Evolutionary conservation across 2,797 vertebrate genomes (phyloP), one percentile per base, ranked within the genome.

Genomic region (Poecilia wingei): DNA sequence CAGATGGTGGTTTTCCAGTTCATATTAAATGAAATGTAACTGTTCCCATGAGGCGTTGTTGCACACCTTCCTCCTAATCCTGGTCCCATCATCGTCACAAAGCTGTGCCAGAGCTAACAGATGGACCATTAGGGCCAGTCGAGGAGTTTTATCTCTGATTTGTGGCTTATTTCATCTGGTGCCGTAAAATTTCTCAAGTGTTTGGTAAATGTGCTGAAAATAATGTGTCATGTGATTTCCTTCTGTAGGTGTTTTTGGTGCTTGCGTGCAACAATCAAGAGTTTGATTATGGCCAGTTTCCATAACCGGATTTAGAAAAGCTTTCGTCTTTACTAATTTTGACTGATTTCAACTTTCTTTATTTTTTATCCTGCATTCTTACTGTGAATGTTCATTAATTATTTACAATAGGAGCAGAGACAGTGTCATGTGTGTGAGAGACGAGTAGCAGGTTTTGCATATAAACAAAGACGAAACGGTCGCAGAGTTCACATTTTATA

Each of bases 1-100:
- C 93, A 91, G 90, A 92, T 88, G 92, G 93, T 92, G 90, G 86
- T 93, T 94, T 94, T 92, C 86, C 87, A 91, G 85, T 92, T 93
- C 79, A 84, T 91, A 91, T 94, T 86, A 89, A 89, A 94, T 90
- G 86, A 86, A 94, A 92, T 87, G 82, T 89, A 94, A 92, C 89
- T 84, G 83, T 85, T 92, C 92, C 92, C 91, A 72, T 61, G 88
- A 69, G 31, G 57, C 46, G 51, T 4, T 76, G 28, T 84, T 82
- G 87, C 88, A 43, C 86, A 83, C 80, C 75, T 28, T 75, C 75
- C 39, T 82, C 81, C 82, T 88, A 77, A 81, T 88, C 78, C 79
- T 83, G 79, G 79, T 86, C 79, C 87, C 84, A 74, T 88, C 82
- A 45, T 43, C 39, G 39, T 79, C 70, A 87, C 79, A 80, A 80